phyloP scores from a whole-genome alignment of 1,140 invertebrate species.

The Diabrotica undecimpunctata region DNA sequence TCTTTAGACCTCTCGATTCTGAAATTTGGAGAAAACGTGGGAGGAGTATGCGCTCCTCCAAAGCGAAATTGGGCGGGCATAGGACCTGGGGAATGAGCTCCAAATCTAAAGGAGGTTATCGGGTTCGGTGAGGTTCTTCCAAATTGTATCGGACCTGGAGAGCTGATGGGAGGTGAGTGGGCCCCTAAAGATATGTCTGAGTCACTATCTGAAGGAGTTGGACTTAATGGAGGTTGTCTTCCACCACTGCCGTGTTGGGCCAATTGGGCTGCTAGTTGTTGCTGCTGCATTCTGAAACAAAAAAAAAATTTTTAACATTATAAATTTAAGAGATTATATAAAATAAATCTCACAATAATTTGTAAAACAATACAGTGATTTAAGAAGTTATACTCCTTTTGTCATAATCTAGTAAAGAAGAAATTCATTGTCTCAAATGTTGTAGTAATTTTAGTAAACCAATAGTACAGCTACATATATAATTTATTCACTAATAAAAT shows the following conservation, averaged over 20 bases:
- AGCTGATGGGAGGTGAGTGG: constrained; percentile 52
- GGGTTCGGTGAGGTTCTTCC: constrained; percentile 41
- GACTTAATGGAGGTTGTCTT: constrained; percentile 39
- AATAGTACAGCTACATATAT: too few relatives aligned
- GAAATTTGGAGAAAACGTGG: constrained; percentile 38
- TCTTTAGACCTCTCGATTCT: constrained; percentile 29
- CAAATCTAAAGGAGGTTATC: constrained; percentile 44
- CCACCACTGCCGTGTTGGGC: constrained; percentile 40
- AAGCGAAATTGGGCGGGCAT: constrained; percentile 47
- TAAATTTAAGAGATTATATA: too few relatives aligned
- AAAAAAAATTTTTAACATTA: background rate
- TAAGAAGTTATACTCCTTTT: too few relatives aligned
- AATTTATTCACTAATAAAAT: too few relatives aligned
- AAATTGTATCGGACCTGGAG: constrained; percentile 42
- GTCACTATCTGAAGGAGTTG: constrained; percentile 49
- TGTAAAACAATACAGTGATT: too few relatives aligned
- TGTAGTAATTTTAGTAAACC: too few relatives aligned
- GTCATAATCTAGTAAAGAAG: too few relatives aligned
- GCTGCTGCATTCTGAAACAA: constrained; percentile 49
- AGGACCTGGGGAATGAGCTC: constrained; percentile 45
- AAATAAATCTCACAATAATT: too few relatives aligned
- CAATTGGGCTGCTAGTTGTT: constrained; percentile 47
- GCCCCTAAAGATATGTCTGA: constrained; percentile 55
- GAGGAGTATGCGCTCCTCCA: constrained; percentile 37
- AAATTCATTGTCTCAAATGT: too few relatives aligned